These are phyloP conservation scores for Sylvicola fuscatus DNA, from an alignment of 2,888 invertebrate species.

Conservation along the genomic window DNA sequence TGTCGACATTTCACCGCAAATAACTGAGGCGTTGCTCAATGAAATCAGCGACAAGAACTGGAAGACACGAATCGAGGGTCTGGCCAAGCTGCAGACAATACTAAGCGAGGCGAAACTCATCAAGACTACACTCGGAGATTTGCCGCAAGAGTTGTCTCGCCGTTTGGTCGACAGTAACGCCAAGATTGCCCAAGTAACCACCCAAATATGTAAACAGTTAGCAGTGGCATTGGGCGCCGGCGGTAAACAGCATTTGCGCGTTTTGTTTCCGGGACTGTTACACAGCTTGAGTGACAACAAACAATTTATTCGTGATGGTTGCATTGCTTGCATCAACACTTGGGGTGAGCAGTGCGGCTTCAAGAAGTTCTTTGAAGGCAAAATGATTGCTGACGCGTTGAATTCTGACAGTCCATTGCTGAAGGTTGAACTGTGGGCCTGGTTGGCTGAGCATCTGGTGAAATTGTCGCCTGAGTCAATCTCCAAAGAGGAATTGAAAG, in stretches of 20 bases:
- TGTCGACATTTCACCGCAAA: constrained; percentile 60
- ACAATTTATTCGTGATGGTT: constrained; percentile 59
- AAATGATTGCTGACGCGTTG: constrained; percentile 74
- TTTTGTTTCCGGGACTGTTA: constrained; percentile 70
- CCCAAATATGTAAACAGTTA: constrained; percentile 64
- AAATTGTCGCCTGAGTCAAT: constrained; percentile 48
- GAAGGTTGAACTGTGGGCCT: constrained; percentile 60
- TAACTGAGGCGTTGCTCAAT: constrained; percentile 58
- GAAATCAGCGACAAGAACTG: constrained; percentile 82
- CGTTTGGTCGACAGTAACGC: constrained; percentile 80
- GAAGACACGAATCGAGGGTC: constrained; percentile 44
- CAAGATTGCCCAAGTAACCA: constrained; percentile 65
- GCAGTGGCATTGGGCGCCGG: constrained; percentile 67
- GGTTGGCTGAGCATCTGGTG: constrained; percentile 68
- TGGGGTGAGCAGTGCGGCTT: constrained; percentile 70
- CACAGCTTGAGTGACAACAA: constrained; percentile 57
- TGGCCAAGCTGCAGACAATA: constrained; percentile 24
- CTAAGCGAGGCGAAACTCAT: constrained; percentile 52
- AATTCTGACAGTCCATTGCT: constrained; percentile 68
- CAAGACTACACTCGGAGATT: constrained; percentile 62
- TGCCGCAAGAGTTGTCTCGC: constrained; percentile 56
- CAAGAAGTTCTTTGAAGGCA: constrained; percentile 66
- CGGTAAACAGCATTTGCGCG: constrained; percentile 56
- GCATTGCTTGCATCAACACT: constrained; percentile 62
- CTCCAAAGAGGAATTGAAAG: constrained; percentile 58